Base-by-base conservation (phyloP, 2,888 invertebrate genomes). In the Acanthopleura granulata region DNA sequence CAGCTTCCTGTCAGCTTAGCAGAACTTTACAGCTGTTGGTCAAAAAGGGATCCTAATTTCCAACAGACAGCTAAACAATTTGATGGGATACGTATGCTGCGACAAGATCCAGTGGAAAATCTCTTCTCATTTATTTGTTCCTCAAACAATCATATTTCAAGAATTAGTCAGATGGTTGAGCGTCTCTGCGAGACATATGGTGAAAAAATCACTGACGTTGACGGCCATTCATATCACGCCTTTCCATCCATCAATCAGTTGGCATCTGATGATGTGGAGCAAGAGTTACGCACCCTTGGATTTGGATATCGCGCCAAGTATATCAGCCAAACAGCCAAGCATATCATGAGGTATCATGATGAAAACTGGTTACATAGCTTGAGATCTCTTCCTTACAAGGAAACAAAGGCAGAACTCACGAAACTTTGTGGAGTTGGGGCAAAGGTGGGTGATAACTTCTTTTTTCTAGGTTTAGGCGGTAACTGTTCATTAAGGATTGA, bases 121-220 rank as follows among this genome's bases (percentile, higher is more conserved):
- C 92, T 98, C 16, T 95, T 99, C 89, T 95, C 97, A 15, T 99
- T 99, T 89, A 97, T 99, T 84, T 99, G 98, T 90, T 98, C 98
- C 74, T 96, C 98, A 77, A 99, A 99, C 90, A 99, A 99, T 91
- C 95, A 99, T 88, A 98, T 99, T 83, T 92, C 93, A 79, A 81
- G 98, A 84, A 98, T 98, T 87, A 95, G 95, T 27, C 92, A 93
- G 69, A 95, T 99, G 96, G 95, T 99, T 22, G 95, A 97, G 87
- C 96, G 95, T 88, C 89, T 99, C 78, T 96, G 97, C 85, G 88
- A 87, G 4, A 92, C 94, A 75, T 99, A 95, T 91, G 99, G 99
- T 11, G 90, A 93, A 72, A 92, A 93, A 90, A 94, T 98, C 80
- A 94, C 94, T 79, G 91, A 76, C 66, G 75, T 94, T 74, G 93